Base-by-base conservation (phyloP, 2,888 invertebrate genomes). In the Conchocele bisecta region DNA sequence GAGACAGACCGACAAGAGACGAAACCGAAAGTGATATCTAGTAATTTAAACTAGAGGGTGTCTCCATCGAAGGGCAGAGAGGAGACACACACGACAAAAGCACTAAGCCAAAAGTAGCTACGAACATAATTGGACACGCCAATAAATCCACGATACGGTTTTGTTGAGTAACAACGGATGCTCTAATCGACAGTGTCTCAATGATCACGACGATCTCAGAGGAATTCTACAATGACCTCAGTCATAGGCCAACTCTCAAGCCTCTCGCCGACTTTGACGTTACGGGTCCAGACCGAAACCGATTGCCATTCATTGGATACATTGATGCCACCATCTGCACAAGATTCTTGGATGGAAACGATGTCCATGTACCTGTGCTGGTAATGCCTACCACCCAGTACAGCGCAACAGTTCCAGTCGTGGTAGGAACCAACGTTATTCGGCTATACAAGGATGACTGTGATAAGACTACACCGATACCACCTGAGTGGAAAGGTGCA, bases 391-490 rank as follows among this genome's bases (percentile, higher is more conserved):
- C 24, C 22, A 60, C 48, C 0, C 37, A 60, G 22, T 60, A 60
- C 22, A 35, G 39, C 33, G 15, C 2, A 20, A 13, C 3, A 20
- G 29, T 46, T 17, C 60, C 60, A 26, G 28, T 60, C 17, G 28
- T 60, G n/a, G 39, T 60, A 13, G 48, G 60, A 13, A 61, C 61
- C 15, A 61, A 61, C 24, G 28, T 61, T 1, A 37, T 61, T 17
- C 22, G 56, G 2, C 28, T 26, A 20, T 22, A 35, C 35, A 11
- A 35, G 13, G 11, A 11, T 11, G 11, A 13, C 11, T 35, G 13
- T n/a, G 11, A 17, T 7, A 17, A 9, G n/a, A 17, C 31, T n/a
- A 24, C 7, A 1, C 29, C 50, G 15, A 33, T 29, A 17, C 41
- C 56, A 24, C 13, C 15, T 13, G 24, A 56, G 41, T 60, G 60